Base-by-base conservation (phyloP, 53 echinoderm and acorn worm genomes). In the Patiria pectinifera region DNA sequence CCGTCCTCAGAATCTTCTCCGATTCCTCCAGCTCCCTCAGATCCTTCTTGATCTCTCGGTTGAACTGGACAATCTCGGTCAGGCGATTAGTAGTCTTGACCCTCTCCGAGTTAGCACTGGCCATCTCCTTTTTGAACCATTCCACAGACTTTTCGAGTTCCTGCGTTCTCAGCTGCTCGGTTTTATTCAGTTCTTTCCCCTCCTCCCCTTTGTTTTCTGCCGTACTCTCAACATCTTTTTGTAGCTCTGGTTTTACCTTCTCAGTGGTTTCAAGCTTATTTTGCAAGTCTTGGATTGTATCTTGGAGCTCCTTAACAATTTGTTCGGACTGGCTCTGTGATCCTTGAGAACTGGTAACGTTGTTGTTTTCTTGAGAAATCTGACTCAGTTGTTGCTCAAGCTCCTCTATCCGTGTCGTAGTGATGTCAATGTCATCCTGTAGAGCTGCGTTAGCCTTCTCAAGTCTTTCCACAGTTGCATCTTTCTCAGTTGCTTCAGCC, bases 101-200 rank as follows among this genome's bases (percentile, higher is more conserved):
- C 72, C 88, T 72, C 47, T 82, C 93, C 4, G 87, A 87, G 46
- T 82, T 75, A 6, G 93, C 87, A 23, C 76, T 45, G 8, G 49
- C 69, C 21, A 93, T 11, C 59, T 95, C 87, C 91, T 92, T 88
- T 62, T 89, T 76, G 53, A 93, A 71, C 49, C 47, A 78, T 6
- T 80, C 83, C 71, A 95, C 92, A 66, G 82, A 86, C 48, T 81
- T 85, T 84, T 93, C 87, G 4, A 95, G 85, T 19, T 98, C 96
- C 79, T 93, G 82, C 46, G 87, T 88, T 70, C 83, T 95, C 7
- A 95, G 80, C 26, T 94, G 86, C 71, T 97, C 96, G 8, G 96
- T 94, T n/a, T 90, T 93, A 62, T 92, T 96, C 35, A 94, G 94
- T 78, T 96, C 94, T 87, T 91, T 91, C 4, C 94, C 79, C 71